Evolutionary conservation across 2,113 vertebrate species (phyloP).

Genomic region (Anhinga anhinga): DNA sequence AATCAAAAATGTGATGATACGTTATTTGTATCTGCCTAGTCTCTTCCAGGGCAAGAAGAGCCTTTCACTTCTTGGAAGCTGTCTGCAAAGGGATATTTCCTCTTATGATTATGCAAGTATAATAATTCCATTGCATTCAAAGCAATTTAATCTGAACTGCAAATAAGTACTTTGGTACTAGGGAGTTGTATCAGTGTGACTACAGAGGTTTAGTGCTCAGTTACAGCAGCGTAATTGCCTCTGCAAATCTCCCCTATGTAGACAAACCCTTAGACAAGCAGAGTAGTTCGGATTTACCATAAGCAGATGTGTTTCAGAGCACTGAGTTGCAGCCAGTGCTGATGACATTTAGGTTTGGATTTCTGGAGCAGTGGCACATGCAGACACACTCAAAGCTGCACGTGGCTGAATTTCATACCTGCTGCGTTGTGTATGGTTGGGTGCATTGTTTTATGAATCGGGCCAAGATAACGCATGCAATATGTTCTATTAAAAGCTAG

Average conservation of each 20-base stretch:
- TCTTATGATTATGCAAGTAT: not conserved
- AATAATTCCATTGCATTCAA: not conserved
- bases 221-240: not conserved
- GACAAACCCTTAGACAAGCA: not conserved
- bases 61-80: not conserved
- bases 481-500: not conserved
- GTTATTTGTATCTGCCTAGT: not conserved
- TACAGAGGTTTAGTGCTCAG: not conserved
- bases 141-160: not conserved
- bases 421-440: rapidly evolving
- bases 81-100: not conserved
- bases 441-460: not conserved
- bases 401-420: not conserved
- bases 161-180: not conserved
- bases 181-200: not conserved
- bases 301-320: not conserved
- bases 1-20: not conserved
- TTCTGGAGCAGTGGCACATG: not conserved
- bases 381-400: not conserved
- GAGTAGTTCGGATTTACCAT: not conserved
- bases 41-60: not conserved
- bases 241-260: not conserved
- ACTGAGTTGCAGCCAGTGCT: not conserved
- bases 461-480: not conserved
- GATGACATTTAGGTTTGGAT: not conserved